These are phyloP conservation scores for Lepidurus arcticus DNA, from an alignment of 1,140 invertebrate genomes.

Conservation along the genomic window DNA sequence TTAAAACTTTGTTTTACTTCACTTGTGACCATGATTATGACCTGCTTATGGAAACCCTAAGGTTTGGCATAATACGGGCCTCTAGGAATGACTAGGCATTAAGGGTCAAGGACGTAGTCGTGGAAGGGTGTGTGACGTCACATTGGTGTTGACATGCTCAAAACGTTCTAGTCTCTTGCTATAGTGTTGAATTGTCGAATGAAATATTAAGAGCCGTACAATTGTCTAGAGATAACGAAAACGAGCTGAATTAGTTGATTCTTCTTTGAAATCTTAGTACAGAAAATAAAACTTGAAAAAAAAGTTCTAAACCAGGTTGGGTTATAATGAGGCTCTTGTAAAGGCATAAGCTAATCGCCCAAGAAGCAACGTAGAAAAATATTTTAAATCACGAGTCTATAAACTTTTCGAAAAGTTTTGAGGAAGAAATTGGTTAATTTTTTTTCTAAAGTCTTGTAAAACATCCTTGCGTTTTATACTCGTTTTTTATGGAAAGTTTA, in stretches of 20 bases:
- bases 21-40: too few species aligned
- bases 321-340: conserved; percentile 14
- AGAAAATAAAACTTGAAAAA: background rate
- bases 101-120: background rate
- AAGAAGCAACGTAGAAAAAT: background rate
- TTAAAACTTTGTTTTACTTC: too few species aligned
- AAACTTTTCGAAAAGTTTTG: background rate
- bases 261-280: too few species aligned
- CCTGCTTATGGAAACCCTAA: too few species aligned
- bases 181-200: too few species aligned
- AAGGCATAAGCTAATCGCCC: background rate
- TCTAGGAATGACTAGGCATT: background rate
- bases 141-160: too few species aligned
- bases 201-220: too few species aligned
- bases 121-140: background rate
- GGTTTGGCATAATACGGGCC: too few species aligned
- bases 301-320: background rate
- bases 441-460: background rate
- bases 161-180: too few species aligned
- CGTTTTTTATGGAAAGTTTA: background rate
- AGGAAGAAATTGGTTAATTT: background rate
- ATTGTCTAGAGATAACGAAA: too few species aligned
- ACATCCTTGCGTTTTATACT: background rate
- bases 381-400: background rate
- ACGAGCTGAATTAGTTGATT: too few species aligned